Base-by-base conservation (phyloP, 2,113 vertebrate species). In the Thinocorus orbignyianus region DNA sequence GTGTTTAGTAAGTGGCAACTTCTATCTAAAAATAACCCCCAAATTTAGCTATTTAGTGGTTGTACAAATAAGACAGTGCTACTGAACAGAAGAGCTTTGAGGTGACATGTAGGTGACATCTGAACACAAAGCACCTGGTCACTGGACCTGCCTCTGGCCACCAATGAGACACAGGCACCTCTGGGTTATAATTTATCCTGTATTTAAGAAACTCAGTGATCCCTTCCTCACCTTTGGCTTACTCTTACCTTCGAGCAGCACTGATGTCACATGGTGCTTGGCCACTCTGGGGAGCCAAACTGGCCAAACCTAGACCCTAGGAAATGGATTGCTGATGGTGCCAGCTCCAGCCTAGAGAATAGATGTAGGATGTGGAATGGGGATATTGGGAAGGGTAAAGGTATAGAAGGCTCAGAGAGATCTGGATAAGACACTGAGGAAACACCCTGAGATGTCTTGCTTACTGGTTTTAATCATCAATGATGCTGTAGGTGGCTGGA, bases 181-280 rank as follows among this genome's bases (percentile, higher is more conserved):
- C 42, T 68, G 42, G 44, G 5, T n/a, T 44, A 2, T 20, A 24
- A 10, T 71, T 57, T 11, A 13, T 55, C 28, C 30, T 46, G 0
- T 44, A 28, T 30, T 52, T 9, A 41, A 87, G 77, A 17, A 54
- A 6, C 16, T 70, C 22, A 16, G 28, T 58, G 46, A 44, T 62
- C 22, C 26, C 37, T 85, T 66, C 25, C 28, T 78, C 60, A 26
- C 49, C 24, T 87, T 77, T 48, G 72, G 33, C 35, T 6, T 15
- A 6, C 22, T 25, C 26, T 46, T 70, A 19, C 23, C 33, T 52
- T 62, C 18, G 28, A 69, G 41, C 58, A 89, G 44, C 18, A 13
- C 26, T 2, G 2, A 15, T 13, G 20, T n/a, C 57, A 30, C 5
- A 0, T 9, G 54, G 26, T 49, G 25, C 37, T 1, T 28, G 44